phyloP scores from a whole-genome alignment of 1,140 invertebrate species.

The Drosophila aff. region DNA sequence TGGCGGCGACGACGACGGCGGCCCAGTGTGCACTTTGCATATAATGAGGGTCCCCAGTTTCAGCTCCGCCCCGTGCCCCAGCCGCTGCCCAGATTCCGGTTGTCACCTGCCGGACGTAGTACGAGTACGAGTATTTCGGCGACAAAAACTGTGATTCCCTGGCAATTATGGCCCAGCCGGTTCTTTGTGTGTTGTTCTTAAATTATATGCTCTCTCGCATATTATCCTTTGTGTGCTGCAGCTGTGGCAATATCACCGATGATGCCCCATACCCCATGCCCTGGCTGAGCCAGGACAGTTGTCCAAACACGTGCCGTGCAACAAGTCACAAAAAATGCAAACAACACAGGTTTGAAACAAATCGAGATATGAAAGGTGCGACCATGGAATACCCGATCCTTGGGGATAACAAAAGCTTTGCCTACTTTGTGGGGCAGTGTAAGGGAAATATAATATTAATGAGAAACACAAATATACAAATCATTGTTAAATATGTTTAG shows the following conservation, averaged over 20 bases:
- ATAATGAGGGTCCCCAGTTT: slow-evolving; percentile 73
- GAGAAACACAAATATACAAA: background rate
- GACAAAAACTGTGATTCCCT: slow-evolving; percentile 75
- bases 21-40: slow-evolving; percentile 75
- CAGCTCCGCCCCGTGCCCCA: background rate
- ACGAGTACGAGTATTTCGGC: slow-evolving; percentile 46
- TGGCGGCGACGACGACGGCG: slow-evolving; percentile 35
- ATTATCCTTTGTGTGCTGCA: slow-evolving; percentile 34
- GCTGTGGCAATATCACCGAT: slow-evolving; percentile 13
- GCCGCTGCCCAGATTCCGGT: slow-evolving; percentile 20
- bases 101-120: slow-evolving; percentile 64
- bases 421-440: background rate
- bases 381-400: background rate
- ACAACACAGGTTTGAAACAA: background rate
- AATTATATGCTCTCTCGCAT: slow-evolving; percentile 34
- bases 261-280: background rate
- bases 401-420: background rate
- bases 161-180: slow-evolving; percentile 32
- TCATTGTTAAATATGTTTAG: background rate
- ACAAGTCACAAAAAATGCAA: slow-evolving; percentile 39
- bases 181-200: slow-evolving; percentile 43
- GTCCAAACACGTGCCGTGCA: slow-evolving; percentile 50
- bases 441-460: too few species aligned
- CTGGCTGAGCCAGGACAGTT: slow-evolving; percentile 17
- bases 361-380: background rate